These are phyloP conservation scores for Ictidomys tridecemlineatus DNA, from an alignment of 2,113 vertebrate species.

Conservation along the genomic window DNA sequence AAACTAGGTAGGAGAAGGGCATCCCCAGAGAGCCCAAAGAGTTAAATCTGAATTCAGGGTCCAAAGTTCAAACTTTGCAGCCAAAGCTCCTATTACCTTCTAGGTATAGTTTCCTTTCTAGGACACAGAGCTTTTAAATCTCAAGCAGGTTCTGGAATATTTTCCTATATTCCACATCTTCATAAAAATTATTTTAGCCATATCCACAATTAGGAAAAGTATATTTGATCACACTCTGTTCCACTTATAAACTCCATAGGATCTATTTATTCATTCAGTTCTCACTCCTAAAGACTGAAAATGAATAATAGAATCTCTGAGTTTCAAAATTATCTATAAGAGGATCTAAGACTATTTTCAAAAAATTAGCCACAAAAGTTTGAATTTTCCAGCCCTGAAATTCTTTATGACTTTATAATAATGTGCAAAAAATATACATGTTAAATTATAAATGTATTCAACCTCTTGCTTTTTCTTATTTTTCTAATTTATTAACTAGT, in stretches of 20 bases:
- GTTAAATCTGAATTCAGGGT: not conserved
- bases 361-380: not conserved
- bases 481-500: not conserved
- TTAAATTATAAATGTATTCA: not conserved
- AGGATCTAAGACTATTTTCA: not conserved
- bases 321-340: not conserved
- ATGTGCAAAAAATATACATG: not conserved
- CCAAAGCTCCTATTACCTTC: not conserved
- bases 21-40: not conserved
- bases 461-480: not conserved
- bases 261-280: constrained; percentile 13
- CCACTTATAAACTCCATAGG: not conserved
- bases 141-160: not conserved
- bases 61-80: not conserved
- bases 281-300: not conserved
- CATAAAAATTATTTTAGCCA: constrained; percentile 42
- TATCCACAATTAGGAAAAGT: not conserved
- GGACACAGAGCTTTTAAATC: not conserved
- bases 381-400: not conserved
- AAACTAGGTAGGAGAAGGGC: not conserved
- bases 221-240: not conserved
- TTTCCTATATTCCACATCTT: not conserved
- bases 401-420: not conserved
- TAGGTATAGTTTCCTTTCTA: not conserved
- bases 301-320: not conserved